Percentiles rank a stretch among this genome's conserved stretches.
Conservation (phyloP, 2,888 invertebrate species). For the Mesochorus sp. region DNA sequence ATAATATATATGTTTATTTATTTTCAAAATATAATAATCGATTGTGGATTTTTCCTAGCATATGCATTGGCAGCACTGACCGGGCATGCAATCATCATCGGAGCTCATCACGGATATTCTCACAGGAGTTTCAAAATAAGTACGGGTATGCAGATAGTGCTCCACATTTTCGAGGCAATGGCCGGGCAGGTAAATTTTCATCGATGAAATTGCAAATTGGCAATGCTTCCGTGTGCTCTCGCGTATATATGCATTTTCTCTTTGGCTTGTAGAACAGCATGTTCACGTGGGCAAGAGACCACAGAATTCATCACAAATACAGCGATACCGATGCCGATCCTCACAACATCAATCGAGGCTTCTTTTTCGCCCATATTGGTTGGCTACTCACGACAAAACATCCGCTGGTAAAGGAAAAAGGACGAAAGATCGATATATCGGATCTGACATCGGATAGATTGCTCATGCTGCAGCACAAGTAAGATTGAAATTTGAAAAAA, state of each 20-base stretch:
- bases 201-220: too few species aligned
- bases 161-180: conserved; percentile 62
- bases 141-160: conserved; percentile 22
- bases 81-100: conserved; percentile 49
- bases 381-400: conserved; percentile 93
- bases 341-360: conserved; percentile 90
- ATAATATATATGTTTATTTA: too few species aligned
- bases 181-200: conserved; percentile 65
- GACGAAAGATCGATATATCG: conserved; percentile 88
- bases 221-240: too few species aligned
- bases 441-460: conserved; percentile 89
- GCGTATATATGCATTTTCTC: conserved; percentile 80
- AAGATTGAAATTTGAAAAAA: not conserved
- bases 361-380: conserved; percentile 94
- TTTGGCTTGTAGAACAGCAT: conserved; percentile 84
- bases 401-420: conserved; percentile 88
- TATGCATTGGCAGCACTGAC: not conserved
- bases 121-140: conserved; percentile 65
- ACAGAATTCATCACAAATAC: conserved; percentile 94
- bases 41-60: too few species aligned
- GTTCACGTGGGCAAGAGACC: conserved; percentile 91
- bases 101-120: conserved; percentile 64
- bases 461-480: conserved; percentile 87
- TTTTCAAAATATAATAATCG: too few species aligned
- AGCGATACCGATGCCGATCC: conserved; percentile 91